phyloP scores from a whole-genome alignment of 1,140 invertebrate genomes.

The Sarcophaga peregrina region DNA sequence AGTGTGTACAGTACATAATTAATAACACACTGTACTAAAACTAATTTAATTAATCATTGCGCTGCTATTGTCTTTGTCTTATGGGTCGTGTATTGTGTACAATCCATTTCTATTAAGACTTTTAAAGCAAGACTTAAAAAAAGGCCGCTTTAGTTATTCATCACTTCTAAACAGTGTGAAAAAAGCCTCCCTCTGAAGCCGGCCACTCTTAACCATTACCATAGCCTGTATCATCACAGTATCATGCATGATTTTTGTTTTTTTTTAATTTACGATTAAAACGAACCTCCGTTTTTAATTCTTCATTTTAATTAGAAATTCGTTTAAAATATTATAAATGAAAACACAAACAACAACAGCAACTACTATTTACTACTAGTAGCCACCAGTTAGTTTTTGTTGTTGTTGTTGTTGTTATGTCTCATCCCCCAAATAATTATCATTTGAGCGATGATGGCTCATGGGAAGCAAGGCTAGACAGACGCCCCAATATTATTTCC shows the following conservation, averaged over 20 bases:
- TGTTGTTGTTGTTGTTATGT: neutral
- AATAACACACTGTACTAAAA: constrained; percentile 3
- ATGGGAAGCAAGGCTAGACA: neutral
- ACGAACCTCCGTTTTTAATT: constrained; percentile 25
- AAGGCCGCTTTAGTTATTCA: neutral
- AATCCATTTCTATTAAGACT: constrained; percentile 19
- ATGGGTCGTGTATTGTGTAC: neutral
- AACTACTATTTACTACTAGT: neutral
- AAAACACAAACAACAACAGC: too few species aligned
- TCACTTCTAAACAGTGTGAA: neutral
- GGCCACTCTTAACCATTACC: neutral
- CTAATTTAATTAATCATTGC: constrained; percentile 34
- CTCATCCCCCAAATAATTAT: neutral
- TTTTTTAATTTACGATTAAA: constrained; percentile 31
- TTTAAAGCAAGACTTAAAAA: neutral
- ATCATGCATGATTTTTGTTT: constrained; percentile 26
- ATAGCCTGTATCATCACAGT: neutral
- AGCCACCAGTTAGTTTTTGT: neutral
- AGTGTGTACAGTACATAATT: too few species aligned
- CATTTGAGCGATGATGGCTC: neutral
- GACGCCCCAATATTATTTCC: constrained; percentile 32
- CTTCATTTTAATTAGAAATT: constrained; percentile 28
- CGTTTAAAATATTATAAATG: neutral
- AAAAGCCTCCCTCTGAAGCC: constrained; percentile 1
- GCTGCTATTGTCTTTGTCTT: constrained; percentile 26